Percentiles rank a stretch among this genome's conserved stretches.
Evolutionary conservation across 92 coral and sea anemone species (phyloP).

Genomic region (Epizoanthus scotinus): DNA sequence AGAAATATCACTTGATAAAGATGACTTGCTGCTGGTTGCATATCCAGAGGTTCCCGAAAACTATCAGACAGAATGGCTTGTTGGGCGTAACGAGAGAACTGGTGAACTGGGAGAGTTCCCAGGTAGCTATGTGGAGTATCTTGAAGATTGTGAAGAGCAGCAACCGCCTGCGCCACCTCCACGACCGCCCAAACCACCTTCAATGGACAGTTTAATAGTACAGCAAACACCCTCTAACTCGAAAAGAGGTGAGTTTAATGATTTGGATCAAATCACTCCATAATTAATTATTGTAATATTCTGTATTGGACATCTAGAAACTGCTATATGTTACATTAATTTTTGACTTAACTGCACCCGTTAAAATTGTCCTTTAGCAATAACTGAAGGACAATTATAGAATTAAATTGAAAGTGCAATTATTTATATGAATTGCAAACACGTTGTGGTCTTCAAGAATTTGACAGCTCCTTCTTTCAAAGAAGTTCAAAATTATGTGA

Average conservation of each 20-base stretch:
- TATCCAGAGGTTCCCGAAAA: slow-evolving; percentile 61
- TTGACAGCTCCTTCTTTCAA: background rate
- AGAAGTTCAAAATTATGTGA: background rate
- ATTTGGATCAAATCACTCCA: no score
- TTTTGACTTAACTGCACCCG: no score
- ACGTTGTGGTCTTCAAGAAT: background rate
- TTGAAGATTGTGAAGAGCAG: slow-evolving; percentile 70
- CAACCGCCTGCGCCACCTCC: slow-evolving; percentile 76
- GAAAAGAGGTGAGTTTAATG: background rate
- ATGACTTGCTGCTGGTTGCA: slow-evolving; percentile 81
- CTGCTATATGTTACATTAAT: no score
- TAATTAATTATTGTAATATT: no score
- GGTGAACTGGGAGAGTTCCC: slow-evolving; percentile 86
- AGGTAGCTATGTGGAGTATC: slow-evolving; percentile 84
- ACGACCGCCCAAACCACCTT: slow-evolving; percentile 54
- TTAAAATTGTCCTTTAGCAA: background rate
- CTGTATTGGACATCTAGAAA: no score
- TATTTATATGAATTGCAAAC: background rate
- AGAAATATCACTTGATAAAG: slow-evolving; percentile 75
- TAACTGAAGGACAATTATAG: background rate
- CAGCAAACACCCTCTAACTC: background rate
- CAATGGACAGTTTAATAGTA: no score
- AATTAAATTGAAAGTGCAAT: background rate
- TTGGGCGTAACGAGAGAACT: slow-evolving; percentile 79
- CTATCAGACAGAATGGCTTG: slow-evolving; percentile 69